Evolutionary conservation across 1,140 invertebrate genomes (phyloP), one percentile per base, ranked within the genome.

Genomic region (Pogonomyrmex barbatus): DNA sequence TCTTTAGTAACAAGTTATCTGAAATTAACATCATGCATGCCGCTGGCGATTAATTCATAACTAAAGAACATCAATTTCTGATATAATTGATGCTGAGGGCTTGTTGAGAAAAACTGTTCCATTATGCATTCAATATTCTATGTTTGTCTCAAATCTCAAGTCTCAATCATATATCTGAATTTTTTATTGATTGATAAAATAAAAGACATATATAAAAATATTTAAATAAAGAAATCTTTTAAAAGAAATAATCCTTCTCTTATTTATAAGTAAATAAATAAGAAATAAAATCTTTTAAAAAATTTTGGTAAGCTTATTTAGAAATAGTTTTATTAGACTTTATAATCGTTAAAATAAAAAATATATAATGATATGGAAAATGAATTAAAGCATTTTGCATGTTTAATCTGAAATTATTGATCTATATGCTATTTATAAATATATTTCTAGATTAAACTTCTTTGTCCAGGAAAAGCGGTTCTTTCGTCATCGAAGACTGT

Each of bases 401-500:
- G 30, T 39, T 3, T 24, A 24, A 36, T 56, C 14, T 62, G 30
- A 79, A 67, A 54, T 58, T 17, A 45, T 50, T 63, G 2, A 71
- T 56, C n/a, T 47, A 33, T 24, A 14, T 50, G 17, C 30, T 24
- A 33, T 6, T 36, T 47, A 82, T 73, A 42, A 73, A 24, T 60
- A 58, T 42, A 58, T 33, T 58, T 73, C 12, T 75, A 24, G 10
- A 12, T 54, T 14, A 17, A 50, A 67, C n/a, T 12, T 58, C 68
- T 83, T 83, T 83, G 68, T 83, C 42, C 14, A 60, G 33, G 17
- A 62, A 39, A 60, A 83, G 79, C 79, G 68, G 68, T 83, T 60
- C 54, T 73, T 60, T 75, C 79, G 42, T 73, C 79, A 75, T 45
- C 63, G 65, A 70, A 60, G 36, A 79, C 89, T 87, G 86, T 90